A percentile compares a stretch with the other conserved stretches of the same genome.
Conservation (phyloP, 1,140 invertebrate species). For the Anthonomus grandis region DNA sequence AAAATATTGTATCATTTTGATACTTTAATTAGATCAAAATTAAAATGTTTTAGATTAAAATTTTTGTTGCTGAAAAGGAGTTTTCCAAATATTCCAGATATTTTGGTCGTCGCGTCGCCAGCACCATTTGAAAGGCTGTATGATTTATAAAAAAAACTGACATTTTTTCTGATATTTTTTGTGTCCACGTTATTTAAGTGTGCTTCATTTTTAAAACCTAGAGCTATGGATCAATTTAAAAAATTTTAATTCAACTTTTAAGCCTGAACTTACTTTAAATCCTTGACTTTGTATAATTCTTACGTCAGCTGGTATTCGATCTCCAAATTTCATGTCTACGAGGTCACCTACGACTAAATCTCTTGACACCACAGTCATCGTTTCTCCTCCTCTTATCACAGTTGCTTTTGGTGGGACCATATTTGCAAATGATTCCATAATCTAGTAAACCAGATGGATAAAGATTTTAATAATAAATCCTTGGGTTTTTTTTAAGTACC, state of each 20-base stretch:
- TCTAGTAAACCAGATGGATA: slow-evolving; percentile 50
- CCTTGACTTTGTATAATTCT: slow-evolving; percentile 64
- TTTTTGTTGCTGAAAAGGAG: no score
- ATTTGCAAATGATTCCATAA: slow-evolving; percentile 73
- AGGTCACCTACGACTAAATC: slow-evolving; percentile 69
- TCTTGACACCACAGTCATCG: slow-evolving; percentile 59
- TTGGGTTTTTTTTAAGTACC: slow-evolving; percentile 15
- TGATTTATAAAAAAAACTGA: not conserved
- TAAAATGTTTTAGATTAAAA: no score
- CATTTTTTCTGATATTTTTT: no score
- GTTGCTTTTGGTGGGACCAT: slow-evolving; percentile 61
- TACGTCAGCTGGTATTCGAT: slow-evolving; percentile 73
- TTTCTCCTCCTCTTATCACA: slow-evolving; percentile 67
- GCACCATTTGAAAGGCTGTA: no score
- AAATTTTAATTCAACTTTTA: not conserved
- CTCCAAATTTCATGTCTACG: slow-evolving; percentile 70
- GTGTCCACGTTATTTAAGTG: no score
- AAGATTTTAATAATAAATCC: not conserved
- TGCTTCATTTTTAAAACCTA: no score
- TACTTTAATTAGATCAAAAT: no score
- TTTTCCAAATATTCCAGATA: no score
- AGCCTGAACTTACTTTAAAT: slow-evolving; percentile 44
- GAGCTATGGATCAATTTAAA: no score
- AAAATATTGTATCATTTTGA: no score
- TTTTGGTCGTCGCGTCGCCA: no score